Evolutionary conservation across 1,140 invertebrate genomes (phyloP), one percentile per base, ranked within the genome.

Genomic region (Megathymus violae): DNA sequence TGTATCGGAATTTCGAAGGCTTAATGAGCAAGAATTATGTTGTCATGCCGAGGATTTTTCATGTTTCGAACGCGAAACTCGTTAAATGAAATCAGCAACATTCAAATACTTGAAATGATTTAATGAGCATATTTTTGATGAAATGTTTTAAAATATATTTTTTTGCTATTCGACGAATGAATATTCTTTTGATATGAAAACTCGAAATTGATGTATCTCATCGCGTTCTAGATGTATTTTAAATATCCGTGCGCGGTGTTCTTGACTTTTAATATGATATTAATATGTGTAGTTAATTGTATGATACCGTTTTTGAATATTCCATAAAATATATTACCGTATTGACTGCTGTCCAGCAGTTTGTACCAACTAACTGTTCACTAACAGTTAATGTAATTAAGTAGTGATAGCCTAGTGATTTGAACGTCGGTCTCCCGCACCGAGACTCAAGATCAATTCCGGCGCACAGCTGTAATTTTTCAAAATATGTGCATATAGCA

Each of bases 51-150:
- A 60, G 56, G 44, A 60, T 60, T 60, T 60, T 60, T 60, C 54
- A 48, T 44, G 56, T 60, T 60, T 44, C 25, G 27, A 48, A 60
- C 56, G 47, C 44, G 56, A 60, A 60, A 60, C 56, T 60, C 56
- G 56, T 60, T 60, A 47, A 60, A 60, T 60, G 56, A 48, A 60
- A 60, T 60, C 56, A 60, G 56, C 56, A 60, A 60, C 56, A 60
- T 60, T 60, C 56, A 60, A 60, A 60, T 60, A 60, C 56, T 60
- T 60, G 56, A 60, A 60, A 60, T 48, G 43, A 59, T 60, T 60
- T 60, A 60, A 60, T 60, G 56, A 60, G 56, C 44, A 60, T 60
- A 60, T 60, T 60, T 59, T 60, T 60, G 56, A 60, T 60, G 56
- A 60, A 48, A 60, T 48, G 56, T 60, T 60, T 47, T 25, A 15